Base-by-base conservation (phyloP, 2,888 invertebrate genomes). In the Meghimatium bilineatum region DNA sequence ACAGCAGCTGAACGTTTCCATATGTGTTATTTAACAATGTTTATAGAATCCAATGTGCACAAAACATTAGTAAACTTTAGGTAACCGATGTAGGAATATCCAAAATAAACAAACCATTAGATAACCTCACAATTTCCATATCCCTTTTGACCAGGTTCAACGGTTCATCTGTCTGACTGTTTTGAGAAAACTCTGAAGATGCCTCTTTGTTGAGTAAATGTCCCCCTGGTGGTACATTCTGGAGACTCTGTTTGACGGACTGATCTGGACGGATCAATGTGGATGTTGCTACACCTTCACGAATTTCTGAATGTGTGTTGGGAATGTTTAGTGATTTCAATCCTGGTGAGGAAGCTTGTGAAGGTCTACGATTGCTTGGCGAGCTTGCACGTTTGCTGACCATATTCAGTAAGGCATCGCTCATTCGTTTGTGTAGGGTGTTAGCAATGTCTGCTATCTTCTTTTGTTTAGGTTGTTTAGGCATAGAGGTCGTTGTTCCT, bases 391-490 rank as follows among this genome's bases (percentile, higher is more conserved):
- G 38, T 52, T 82, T 82, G 29, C 56, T 60, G n/a, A 26, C 66
- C 82, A 77, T 76, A 38, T n/a, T 69, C 60, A 69, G 78, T 26
- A 83, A 63, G 1, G 80, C 44, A 56, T 83, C 83, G 34, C 83
- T 83, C 23, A 85, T 49, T 34, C 83, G 77, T 38, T 83, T 77
- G 63, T 85, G 86, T 49, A 86, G 56, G 5, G 86, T 76, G 78
- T 86, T 86, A 60, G 86, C 86, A 14, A 86, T 86, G 82, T 86
- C 86, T n/a, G 84, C 75, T 63, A 86, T 86, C 67, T 84, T 86
- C 82, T 86, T 86, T 60, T 86, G 84, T 20, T 76, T 75, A 23
- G 26, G 29, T n/a, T 26, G 32, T 38, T 60, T 63, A 26, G 52
- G 34, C 1, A 29, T 17, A 2, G 34, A 2, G 23, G 29, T 6